Evolutionary conservation across 2,797 vertebrate species (phyloP).

Genomic region (Jordanella pulchra): DNA sequence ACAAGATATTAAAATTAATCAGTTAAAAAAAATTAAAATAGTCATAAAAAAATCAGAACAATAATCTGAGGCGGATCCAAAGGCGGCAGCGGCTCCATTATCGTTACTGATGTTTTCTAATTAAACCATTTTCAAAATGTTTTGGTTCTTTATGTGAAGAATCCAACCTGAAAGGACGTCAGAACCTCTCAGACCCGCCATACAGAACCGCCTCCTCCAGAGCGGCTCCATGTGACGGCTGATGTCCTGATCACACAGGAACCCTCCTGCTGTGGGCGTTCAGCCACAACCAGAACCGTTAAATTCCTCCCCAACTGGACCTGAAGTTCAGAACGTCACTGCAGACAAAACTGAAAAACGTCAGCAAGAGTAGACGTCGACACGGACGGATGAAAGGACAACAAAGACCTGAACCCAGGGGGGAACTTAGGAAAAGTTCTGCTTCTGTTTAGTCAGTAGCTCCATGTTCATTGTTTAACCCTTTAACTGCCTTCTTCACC

Average conservation of each 20-base stretch:
- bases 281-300: slow-evolving; percentile 18
- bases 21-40: neutral
- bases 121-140: neutral
- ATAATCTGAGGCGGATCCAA: neutral
- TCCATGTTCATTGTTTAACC: too few species aligned
- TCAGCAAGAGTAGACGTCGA: neutral
- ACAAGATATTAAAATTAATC: neutral
- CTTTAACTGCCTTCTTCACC: too few species aligned
- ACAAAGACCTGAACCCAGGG: too few species aligned
- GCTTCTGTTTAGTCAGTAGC: neutral
- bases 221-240: neutral
- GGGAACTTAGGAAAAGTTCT: neutral
- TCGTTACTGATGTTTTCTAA: neutral
- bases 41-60: neutral
- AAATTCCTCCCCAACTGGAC: slow-evolving; percentile 2
- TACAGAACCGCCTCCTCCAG: neutral
- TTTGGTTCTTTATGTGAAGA: neutral
- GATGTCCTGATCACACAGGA: neutral
- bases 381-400: too few species aligned
- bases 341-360: neutral
- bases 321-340: neutral
- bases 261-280: neutral
- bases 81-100: neutral
- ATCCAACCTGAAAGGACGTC: neutral
- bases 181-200: too few species aligned